Evolutionary conservation across 2,888 invertebrate genomes (phyloP), one percentile per base, ranked within the genome.

Genomic region (Drosophila eohydei): DNA sequence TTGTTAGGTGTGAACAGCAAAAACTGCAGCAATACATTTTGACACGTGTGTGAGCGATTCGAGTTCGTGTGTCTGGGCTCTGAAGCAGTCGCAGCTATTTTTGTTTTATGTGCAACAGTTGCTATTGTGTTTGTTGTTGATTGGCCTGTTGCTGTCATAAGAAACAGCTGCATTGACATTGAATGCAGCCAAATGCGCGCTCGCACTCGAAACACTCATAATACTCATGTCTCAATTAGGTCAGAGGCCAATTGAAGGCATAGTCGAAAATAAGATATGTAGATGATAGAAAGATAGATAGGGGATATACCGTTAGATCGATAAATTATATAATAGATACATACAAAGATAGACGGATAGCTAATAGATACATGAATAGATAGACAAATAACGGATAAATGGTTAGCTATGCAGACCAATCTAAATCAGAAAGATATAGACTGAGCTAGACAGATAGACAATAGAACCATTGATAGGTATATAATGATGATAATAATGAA

Each of bases 81-180:
- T 36, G 26, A 5, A 40, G 26, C 40, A 21, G 30, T 44, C 61
- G 58, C 7, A 50, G 57, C 59, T 79, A 74, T 74, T 79, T 64
- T 16, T 63, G 64, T 46, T 44, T 36, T 56, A 34, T 38, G 54
- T 44, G 72, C 79, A 79, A 79, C 75, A 75, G 71, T 78, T 76
- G 61, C 40, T 36, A 44, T 38, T 62, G 78, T 58, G 63, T 43
- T 54, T 74, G 52, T 58, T 65, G 71, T 69, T 59, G 74, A 65
- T 76, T 71, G 71, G 71, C 68, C 62, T 80, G 77, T 70, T 82
- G 32, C 67, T 80, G 74, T 80, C 71, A 63, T 70, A 50, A 64
- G 28, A 60, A 84, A 82, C 85, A 85, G 85, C 85, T 89, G 85
- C 85, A 82, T 76, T 85, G 85, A 88, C 85, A 85, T 89, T 89